Conservation (phyloP, 1,140 invertebrate genomes). For the Eulimnadia texana region DNA sequence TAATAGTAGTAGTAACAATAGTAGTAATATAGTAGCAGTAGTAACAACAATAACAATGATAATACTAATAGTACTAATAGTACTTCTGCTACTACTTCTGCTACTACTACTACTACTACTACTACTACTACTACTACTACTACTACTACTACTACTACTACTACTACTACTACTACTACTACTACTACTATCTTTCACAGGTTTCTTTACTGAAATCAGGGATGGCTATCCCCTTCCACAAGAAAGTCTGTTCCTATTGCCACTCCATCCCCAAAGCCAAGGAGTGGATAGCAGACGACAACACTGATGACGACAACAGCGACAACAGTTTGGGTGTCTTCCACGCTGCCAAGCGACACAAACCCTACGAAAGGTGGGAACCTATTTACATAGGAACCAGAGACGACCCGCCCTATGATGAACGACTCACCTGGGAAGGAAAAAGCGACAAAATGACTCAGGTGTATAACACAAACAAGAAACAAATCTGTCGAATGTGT, state of each 20-base stretch:
- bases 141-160: too few relatives aligned
- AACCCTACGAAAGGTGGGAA: conserved; percentile 71
- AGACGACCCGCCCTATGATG: conserved; percentile 61
- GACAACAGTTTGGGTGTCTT: conserved; percentile 62
- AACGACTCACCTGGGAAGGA: conserved; percentile 67
- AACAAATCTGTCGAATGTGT: not conserved
- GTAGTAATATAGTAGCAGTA: too few relatives aligned
- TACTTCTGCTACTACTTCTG: too few relatives aligned
- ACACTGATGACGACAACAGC: conserved; percentile 46
- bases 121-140: too few relatives aligned
- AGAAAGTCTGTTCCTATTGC: conserved; percentile 71
- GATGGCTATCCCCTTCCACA: conserved; percentile 79
- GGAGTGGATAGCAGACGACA: conserved; percentile 55
- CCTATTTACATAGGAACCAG: conserved; percentile 68
- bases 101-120: too few relatives aligned
- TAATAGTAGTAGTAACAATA: too few relatives aligned
- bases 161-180: too few relatives aligned
- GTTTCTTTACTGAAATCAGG: conserved; percentile 55
- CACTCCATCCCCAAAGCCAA: conserved; percentile 72
- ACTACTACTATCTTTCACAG: too few relatives aligned
- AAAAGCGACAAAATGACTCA: conserved; percentile 77
- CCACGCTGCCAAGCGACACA: conserved; percentile 63
- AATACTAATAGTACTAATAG: too few relatives aligned
- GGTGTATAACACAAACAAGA: too few relatives aligned
- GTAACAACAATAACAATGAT: too few relatives aligned